phyloP scores from a whole-genome alignment of 2,113 vertebrate species.

The Carassius carassius region DNA sequence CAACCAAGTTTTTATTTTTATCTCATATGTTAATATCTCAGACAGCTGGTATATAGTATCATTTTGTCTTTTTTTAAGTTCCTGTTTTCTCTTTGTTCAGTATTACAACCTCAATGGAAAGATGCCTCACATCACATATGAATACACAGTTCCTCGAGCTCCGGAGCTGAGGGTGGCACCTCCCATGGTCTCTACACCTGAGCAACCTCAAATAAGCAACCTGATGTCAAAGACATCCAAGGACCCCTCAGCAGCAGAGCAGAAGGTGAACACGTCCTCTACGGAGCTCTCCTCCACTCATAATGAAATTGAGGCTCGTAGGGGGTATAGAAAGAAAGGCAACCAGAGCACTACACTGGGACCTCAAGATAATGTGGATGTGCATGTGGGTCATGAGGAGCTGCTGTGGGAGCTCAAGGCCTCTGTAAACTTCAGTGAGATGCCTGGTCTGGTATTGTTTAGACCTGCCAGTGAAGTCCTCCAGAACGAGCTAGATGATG shows the following conservation, averaged over 20 bases:
- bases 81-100: constrained; percentile 64
- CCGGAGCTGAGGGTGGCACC: constrained; percentile 61
- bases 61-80: not conserved
- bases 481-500: constrained; percentile 67
- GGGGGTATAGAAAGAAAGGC: not conserved
- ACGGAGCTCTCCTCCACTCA: constrained; percentile 36
- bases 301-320: constrained; percentile 56
- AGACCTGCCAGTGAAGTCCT: constrained; percentile 57
- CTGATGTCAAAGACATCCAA: constrained; percentile 23
- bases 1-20: not conserved
- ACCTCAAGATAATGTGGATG: constrained; percentile 20
- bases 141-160: constrained; percentile 81
- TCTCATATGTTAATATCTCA: not conserved
- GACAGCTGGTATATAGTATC: not conserved
- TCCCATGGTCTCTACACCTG: constrained; percentile 59
- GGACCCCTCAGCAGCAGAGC: constrained; percentile 50
- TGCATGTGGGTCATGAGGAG: constrained; percentile 35
- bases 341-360: constrained; percentile 58
- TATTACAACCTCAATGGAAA: constrained; percentile 91
- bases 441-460: constrained; percentile 58
- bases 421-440: constrained; percentile 58
- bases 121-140: constrained; percentile 84
- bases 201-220: constrained; percentile 57
- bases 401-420: constrained; percentile 59
- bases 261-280: constrained; percentile 28